A percentile compares a stretch with the other conserved stretches of the same genome.
These are phyloP conservation scores for Galemys pyrenaicus DNA, from an alignment of 2,113 vertebrate genomes.

Conservation along the genomic window DNA sequence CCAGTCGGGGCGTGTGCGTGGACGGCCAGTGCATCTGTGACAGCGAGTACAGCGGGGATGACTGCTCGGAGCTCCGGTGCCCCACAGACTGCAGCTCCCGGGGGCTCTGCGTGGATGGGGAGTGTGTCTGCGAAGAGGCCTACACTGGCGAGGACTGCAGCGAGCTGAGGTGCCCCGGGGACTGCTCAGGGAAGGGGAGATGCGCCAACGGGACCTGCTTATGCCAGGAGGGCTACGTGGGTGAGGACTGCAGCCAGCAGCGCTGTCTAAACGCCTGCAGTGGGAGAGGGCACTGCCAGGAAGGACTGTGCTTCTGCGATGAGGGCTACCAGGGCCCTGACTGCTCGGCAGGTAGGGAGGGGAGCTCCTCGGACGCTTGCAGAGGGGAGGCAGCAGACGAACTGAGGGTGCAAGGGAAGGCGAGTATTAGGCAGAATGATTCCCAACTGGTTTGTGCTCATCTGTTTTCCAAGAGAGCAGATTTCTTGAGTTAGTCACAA, in stretches of 20 bases:
- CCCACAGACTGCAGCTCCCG: slow-evolving; percentile 92
- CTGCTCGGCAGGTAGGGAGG: slow-evolving; percentile 92
- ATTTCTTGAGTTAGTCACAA: not conserved
- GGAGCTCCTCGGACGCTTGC: not conserved
- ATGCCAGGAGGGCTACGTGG: slow-evolving; percentile 91
- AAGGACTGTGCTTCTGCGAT: slow-evolving; percentile 93
- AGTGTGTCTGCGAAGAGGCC: slow-evolving; percentile 95
- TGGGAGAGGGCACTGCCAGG: slow-evolving; percentile 90
- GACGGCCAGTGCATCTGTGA: slow-evolving; percentile 97
- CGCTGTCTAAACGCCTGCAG: slow-evolving; percentile 94
- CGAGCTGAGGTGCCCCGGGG: slow-evolving; percentile 91
- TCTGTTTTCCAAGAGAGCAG: not conserved
- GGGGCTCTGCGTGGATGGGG: slow-evolving; percentile 94
- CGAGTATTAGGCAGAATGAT: not conserved
- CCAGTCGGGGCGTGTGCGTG: slow-evolving; percentile 92
- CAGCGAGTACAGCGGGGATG: slow-evolving; percentile 93
- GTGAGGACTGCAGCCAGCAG: slow-evolving; percentile 92
- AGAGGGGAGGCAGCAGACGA: not conserved
- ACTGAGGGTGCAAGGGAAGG: not conserved
- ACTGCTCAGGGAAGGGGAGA: slow-evolving; percentile 93
- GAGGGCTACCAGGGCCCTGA: slow-evolving; percentile 94
- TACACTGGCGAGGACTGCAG: slow-evolving; percentile 93
- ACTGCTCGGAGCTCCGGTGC: slow-evolving; percentile 94
- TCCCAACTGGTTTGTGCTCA: not conserved
- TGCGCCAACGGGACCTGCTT: slow-evolving; percentile 94